A percentile compares a stretch with the other conserved stretches of the same genome.
phyloP scores from a whole-genome alignment of 2,113 vertebrate genomes.

The Semicossyphus pulcher region DNA sequence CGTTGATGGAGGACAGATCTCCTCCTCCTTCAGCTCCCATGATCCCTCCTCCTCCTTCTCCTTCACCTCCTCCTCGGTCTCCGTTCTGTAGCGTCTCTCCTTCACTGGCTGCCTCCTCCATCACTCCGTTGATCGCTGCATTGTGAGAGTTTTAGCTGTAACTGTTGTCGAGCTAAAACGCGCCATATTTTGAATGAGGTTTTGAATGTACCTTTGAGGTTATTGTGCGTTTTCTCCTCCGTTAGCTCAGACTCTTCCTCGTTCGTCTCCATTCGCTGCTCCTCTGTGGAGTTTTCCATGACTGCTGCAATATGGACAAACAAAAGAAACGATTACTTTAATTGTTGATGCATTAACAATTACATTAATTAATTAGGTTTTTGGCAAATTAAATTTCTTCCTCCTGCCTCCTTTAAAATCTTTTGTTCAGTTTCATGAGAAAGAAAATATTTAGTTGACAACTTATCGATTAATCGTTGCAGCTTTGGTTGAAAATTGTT shows the following conservation, averaged over 20 bases:
- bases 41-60: constrained; percentile 35
- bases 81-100: constrained; percentile 56
- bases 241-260: constrained; percentile 33
- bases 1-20: constrained; percentile 91
- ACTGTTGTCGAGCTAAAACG: too few relatives aligned
- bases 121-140: constrained; percentile 26
- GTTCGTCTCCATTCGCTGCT: constrained; percentile 36
- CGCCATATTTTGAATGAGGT: fast-evolving
- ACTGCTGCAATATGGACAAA: constrained; percentile 23
- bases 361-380: too few relatives aligned
- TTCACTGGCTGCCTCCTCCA: constrained; percentile 59
- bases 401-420: too few relatives aligned
- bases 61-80: constrained; percentile 61
- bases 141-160: neutral
- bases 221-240: constrained; percentile 46
- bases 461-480: too few relatives aligned
- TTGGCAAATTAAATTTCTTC: too few relatives aligned
- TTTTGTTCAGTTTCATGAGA: too few relatives aligned
- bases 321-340: neutral
- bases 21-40: constrained; percentile 69
- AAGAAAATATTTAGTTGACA: too few relatives aligned
- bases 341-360: too few relatives aligned
- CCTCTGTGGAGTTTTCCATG: constrained; percentile 70
- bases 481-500: too few relatives aligned
- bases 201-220: constrained; percentile 48